Conservation (phyloP, 2,797 vertebrate species). For the Margarornis squamiger region DNA sequence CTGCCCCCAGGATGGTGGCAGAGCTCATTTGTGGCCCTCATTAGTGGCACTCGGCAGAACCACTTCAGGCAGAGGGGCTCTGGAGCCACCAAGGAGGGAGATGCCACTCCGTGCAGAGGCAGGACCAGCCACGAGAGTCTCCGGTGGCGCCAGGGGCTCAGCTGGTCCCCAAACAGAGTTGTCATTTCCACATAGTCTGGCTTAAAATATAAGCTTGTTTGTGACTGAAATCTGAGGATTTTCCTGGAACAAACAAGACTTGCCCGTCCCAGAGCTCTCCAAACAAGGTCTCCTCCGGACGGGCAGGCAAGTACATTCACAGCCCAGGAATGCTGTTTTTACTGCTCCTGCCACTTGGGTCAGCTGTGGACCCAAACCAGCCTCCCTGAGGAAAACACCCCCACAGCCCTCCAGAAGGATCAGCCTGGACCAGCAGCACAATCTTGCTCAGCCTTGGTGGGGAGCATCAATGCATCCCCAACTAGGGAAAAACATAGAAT, state of each 20-base stretch:
- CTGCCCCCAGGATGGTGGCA: background rate
- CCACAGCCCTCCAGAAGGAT: background rate
- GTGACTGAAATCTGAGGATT: conserved; percentile 17
- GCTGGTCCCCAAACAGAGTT: background rate
- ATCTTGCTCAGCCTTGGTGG: background rate
- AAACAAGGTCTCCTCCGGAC: conserved; percentile 43
- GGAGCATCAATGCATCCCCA: background rate
- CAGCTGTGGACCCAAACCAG: conserved; percentile 4
- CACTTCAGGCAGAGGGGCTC: background rate
- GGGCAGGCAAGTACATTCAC: conserved; percentile 31
- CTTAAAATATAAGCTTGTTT: conserved; percentile 33
- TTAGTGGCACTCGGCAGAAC: background rate
- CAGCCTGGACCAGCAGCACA: background rate
- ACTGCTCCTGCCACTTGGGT: conserved; percentile 5
- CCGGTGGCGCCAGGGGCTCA: background rate
- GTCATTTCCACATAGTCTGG: background rate
- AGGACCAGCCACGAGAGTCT: background rate
- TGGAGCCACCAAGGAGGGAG: background rate
- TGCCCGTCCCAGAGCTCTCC: conserved; percentile 3
- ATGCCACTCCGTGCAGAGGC: background rate
- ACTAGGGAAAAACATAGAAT: fast-evolving
- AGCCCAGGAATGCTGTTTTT: conserved; percentile 45
- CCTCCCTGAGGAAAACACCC: background rate
- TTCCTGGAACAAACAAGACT: conserved; percentile 45
- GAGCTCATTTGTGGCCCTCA: background rate